Percentiles rank a stretch among this genome's conserved stretches.
phyloP scores from a whole-genome alignment of 1,140 invertebrate species.

The Dendroctonus valens region DNA sequence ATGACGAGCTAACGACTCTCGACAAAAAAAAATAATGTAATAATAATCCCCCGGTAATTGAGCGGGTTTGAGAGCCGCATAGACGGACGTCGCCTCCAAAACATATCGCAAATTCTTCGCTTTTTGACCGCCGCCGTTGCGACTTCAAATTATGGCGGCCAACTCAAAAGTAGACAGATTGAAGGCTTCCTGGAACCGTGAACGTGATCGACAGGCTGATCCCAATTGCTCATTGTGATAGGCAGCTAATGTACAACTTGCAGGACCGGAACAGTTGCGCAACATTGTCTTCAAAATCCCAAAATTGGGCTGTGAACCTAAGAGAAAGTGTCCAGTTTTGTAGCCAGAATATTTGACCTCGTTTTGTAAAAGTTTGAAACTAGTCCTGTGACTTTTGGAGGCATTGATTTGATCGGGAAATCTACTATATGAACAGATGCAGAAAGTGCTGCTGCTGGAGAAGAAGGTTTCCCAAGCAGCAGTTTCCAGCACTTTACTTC shows the following conservation, averaged over 20 bases:
- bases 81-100: slow-evolving; percentile 27
- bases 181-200: slow-evolving; percentile 38
- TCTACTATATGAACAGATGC: too few relatives aligned
- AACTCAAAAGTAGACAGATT: slow-evolving; percentile 40
- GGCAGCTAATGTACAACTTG: slow-evolving; percentile 33
- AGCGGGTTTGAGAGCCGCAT: slow-evolving; percentile 16
- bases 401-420: too few relatives aligned
- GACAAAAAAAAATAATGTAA: slow-evolving; percentile 30
- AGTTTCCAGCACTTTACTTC: too few relatives aligned
- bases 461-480: too few relatives aligned
- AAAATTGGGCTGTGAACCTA: not conserved
- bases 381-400: too few relatives aligned
- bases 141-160: slow-evolving; percentile 34
- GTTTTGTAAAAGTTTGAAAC: too few relatives aligned
- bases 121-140: slow-evolving; percentile 33
- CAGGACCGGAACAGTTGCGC: slow-evolving; percentile 16
- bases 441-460: not conserved
- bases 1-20: slow-evolving; percentile 3
- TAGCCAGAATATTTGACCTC: too few relatives aligned
- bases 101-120: slow-evolving; percentile 34
- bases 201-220: slow-evolving; percentile 44
- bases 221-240: slow-evolving; percentile 42
- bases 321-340: not conserved
- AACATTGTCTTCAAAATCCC: not conserved
- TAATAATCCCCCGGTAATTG: slow-evolving; percentile 31